phyloP scores from a whole-genome alignment of 2,888 invertebrate species.

The Cephus pygmeus region DNA sequence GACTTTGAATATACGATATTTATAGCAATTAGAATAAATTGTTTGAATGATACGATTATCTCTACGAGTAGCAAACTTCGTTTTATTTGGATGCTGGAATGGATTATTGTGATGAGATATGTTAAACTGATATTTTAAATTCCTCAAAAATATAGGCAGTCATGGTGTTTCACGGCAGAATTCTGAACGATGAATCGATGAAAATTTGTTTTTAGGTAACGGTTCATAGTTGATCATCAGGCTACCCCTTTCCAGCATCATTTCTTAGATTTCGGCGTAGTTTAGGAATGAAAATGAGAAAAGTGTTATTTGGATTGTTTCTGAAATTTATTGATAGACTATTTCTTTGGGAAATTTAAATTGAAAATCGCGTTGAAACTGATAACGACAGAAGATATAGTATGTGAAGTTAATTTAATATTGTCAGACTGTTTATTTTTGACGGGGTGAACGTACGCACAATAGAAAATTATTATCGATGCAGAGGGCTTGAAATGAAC shows the following conservation, averaged over 20 bases:
- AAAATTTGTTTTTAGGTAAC: conserved; percentile 71
- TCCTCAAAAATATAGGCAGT: conserved; percentile 73
- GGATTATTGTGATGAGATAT: neutral
- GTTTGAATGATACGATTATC: neutral
- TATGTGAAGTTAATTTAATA: neutral
- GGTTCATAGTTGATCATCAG: conserved; percentile 78
- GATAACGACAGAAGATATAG: neutral
- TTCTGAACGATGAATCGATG: conserved; percentile 76
- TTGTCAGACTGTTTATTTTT: neutral
- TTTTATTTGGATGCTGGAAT: neutral
- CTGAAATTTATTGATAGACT: no score
- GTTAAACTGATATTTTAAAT: conserved; percentile 69
- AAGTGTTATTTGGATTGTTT: neutral
- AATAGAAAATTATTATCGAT: neutral
- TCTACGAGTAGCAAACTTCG: neutral
- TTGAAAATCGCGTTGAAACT: neutral
- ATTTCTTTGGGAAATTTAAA: neutral
- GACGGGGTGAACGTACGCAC: neutral
- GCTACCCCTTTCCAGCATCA: conserved; percentile 74
- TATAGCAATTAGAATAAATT: neutral
- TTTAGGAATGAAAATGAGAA: conserved; percentile 56
- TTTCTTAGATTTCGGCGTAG: conserved; percentile 74
- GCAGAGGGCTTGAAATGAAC: neutral
- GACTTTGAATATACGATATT: neutral
- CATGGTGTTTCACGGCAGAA: conserved; percentile 69